Base-by-base conservation (phyloP, 2,113 vertebrate species). In the Prinia subflava region DNA sequence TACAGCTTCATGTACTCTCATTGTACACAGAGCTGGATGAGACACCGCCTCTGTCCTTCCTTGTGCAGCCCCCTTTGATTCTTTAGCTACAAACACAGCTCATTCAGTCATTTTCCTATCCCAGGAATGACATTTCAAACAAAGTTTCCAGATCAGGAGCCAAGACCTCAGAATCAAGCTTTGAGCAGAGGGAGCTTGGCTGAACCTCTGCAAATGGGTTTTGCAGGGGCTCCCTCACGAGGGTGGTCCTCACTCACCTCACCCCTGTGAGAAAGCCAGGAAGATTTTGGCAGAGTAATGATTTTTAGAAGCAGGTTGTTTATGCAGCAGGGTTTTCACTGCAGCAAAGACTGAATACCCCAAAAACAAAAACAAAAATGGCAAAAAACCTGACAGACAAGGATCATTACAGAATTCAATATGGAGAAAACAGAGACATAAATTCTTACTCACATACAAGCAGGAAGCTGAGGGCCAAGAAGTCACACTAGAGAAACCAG, bases 231-330 rank as follows among this genome's bases (percentile, higher is more conserved):
- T n/a, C 28, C 17, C 18, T 49, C 0, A 0, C 5, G 15, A n/a
- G 9, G 3, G 3, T 65, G 22, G 22, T n/a, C 14, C 8, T 65
- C 0, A 0, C 7, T 28, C 3, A n/a, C 9, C 10, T 31, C 21
- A n/a, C 6, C 7, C 9, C 12, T 0, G 0, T 5, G 0, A 0
- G 19, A 74, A 87, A 65, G 20, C 27, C 8, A 2, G 44, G 49
- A 37, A 37, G 3, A 3, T 50, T 69, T 68, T 74, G 35, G 6
- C 37, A 33, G 25, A 41, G 7, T 16, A 18, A 56, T 27, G 13
- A 21, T 90, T 90, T 70, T 50, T 22, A 62, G 30, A 65, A 65
- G 16, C 3, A 50, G 27, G 9, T 7, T 7, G 7, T n/a, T 56
- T 23, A 49, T 49, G 18, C 8, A 47, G 10, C 15, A 73, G 14